phyloP scores from a whole-genome alignment of 2,113 vertebrate genomes.

The Tylochromis polylepis region DNA sequence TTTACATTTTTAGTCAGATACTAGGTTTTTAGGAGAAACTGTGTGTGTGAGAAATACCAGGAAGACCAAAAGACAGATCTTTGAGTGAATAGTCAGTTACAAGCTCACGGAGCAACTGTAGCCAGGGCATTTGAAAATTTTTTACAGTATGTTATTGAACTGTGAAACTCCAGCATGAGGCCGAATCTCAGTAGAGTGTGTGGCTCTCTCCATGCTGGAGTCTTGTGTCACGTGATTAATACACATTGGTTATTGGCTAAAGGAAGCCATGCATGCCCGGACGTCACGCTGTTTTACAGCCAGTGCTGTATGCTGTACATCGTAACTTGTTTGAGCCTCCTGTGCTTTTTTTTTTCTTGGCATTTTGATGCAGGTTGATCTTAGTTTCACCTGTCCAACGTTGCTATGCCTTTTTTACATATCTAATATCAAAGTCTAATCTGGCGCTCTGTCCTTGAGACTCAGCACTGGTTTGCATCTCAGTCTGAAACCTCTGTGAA shows the following conservation, averaged over 20 bases:
- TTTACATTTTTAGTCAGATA: neutral
- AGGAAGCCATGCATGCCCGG: neutral
- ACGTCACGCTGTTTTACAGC: neutral
- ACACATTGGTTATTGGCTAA: neutral
- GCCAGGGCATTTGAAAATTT: accelerated
- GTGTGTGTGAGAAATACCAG: neutral
- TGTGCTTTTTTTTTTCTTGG: accelerated
- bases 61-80: neutral
- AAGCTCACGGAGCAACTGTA: neutral
- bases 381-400: neutral
- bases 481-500: neutral
- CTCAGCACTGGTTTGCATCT: accelerated
- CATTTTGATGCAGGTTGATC: neutral
- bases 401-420: neutral
- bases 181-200: neutral
- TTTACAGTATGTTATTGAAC: neutral
- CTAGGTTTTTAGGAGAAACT: neutral
- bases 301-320: accelerated
- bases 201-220: neutral
- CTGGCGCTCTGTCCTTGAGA: neutral
- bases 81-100: neutral
- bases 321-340: neutral
- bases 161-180: neutral
- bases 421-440: neutral
- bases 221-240: accelerated